Evolutionary conservation across 1,140 invertebrate genomes (phyloP), one percentile per base, ranked within the genome.

Genomic region (Temnothorax curvispinosus): DNA sequence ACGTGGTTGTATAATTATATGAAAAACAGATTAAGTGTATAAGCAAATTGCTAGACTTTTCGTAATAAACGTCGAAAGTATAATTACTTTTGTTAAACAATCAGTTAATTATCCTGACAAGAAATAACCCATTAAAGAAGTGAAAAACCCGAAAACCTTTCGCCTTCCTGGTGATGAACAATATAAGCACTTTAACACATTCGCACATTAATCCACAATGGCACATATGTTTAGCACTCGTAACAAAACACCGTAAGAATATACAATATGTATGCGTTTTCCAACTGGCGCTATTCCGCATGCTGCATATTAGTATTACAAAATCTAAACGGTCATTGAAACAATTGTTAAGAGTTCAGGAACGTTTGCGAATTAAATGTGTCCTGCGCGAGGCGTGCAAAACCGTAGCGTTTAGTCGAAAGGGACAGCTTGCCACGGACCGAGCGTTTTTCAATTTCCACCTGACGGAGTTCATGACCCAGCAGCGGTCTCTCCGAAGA

Each of bases 131-230:
- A 56, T 71, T 15, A 72, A 38, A 74, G 54, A 56, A 35, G 56
- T n/a, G 4, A 44, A 58, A 35, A 27, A 27, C 27, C 27, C 27
- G 27, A 27, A 74, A 74, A 84, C 67, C 69, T 74, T 60, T 47
- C 38, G 54, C 32, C 35, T 72, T 47, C 69, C 69, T 27, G 41
- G 5, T 27, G 69, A 21, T 32, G 78, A 71, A 71, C 50, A 50
- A 52, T 74, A 60, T 8, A 21, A 58, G 13, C 69, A 62, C 80
- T 60, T 84, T 74, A 74, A 47, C 80, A 74, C 41, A 58, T 52
- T 81, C 64, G 64, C 64, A n/a, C 69, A 41, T 84, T 54, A 60
- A 44, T 72, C 27, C 67, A 74, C 58, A 32, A 27, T 35, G 67
- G 38, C 67, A 54, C 52, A 47, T 21, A 11, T 32, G 13, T 58